Base-by-base conservation (phyloP, 2,797 vertebrate species). In the Smutsia temminckii region DNA sequence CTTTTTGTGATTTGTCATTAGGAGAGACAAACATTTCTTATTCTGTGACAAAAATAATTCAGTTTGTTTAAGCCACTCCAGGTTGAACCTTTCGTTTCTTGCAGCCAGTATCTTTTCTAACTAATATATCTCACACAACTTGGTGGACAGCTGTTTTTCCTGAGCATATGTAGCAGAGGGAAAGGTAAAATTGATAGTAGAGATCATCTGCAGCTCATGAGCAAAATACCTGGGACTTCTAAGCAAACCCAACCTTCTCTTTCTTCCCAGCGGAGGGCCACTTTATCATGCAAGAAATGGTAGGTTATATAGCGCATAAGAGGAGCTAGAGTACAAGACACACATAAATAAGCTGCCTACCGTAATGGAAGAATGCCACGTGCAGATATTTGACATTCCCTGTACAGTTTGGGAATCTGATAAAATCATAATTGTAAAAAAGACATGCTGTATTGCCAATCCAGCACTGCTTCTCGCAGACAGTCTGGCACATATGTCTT, bases 381-480 rank as follows among this genome's bases (percentile, higher is more conserved):
- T 2, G 12, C 68, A 97, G 97, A 97, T 97, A 98, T 95, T 98
- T 98, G 98, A 98, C 98, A 98, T 98, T 98, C 98, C 92, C 95
- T 91, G 49, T 96, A 97, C 81, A 94, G 92, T 98, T 96, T 98
- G 97, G 96, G 97, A 96, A 98, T 98, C 98, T 97, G 98, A 98
- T 98, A 98, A 98, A 98, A 98, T 98, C 98, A 69, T 98, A 98
- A 98, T 98, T 98, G 98, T 98, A 92, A 95, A 98, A 98, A 98
- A 98, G 98, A 97, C 97, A 97, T 17, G 96, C 97, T 69, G 89
- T 96, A 97, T 98, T 98, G 98, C 97, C 98, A 98, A 96, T 97
- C 97, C 97, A 94, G 96, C 66, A 61, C 94, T 97, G 95, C 93
- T 97, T 98, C 97, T 97, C 93, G 53, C 77, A 91, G 97, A 96